phyloP scores from a whole-genome alignment of 2,888 invertebrate genomes.

The Aproaerema taeniolella region DNA sequence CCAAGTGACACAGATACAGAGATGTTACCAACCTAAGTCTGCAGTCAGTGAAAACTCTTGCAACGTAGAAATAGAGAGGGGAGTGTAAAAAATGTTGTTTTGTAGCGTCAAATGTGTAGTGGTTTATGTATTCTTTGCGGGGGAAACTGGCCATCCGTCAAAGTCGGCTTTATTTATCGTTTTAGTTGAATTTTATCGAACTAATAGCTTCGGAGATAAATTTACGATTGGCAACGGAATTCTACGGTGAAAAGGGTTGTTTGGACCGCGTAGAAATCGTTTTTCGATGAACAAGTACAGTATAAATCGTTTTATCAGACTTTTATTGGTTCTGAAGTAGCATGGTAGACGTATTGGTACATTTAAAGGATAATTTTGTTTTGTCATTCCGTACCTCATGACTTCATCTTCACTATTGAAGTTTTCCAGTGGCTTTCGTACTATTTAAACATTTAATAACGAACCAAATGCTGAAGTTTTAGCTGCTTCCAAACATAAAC shows the following conservation, averaged over 20 bases:
- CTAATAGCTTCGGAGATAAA: slow-evolving; percentile 72
- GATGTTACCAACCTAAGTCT: slow-evolving; percentile 35
- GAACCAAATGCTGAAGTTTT: too few species aligned
- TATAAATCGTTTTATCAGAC: slow-evolving; percentile 8
- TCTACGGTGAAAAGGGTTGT: slow-evolving; percentile 62
- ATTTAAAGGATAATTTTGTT: too few species aligned
- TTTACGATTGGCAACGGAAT: slow-evolving; percentile 68
- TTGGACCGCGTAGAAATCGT: slow-evolving; percentile 18
- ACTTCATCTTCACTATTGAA: too few species aligned
- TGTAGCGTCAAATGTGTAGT: slow-evolving; percentile 23
- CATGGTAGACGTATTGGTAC: too few species aligned
- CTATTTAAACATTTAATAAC: too few species aligned
- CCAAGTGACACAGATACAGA: slow-evolving; percentile 69
- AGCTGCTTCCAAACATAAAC: too few species aligned
- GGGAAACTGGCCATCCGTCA: slow-evolving; percentile 71
- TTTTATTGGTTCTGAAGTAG: slow-evolving; percentile 1
- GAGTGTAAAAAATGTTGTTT: slow-evolving; percentile 1
- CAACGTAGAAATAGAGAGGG: background rate
- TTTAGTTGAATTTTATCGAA: slow-evolving; percentile 76
- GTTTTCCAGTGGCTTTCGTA: too few species aligned
- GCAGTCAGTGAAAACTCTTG: background rate
- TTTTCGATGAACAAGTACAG: slow-evolving; percentile 10
- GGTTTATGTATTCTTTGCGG: slow-evolving; percentile 55
- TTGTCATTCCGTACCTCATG: too few species aligned
- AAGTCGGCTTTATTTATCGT: slow-evolving; percentile 75